Evolutionary conservation across 2,888 invertebrate genomes (phyloP).

Genomic region (Cephus pygmeus): DNA sequence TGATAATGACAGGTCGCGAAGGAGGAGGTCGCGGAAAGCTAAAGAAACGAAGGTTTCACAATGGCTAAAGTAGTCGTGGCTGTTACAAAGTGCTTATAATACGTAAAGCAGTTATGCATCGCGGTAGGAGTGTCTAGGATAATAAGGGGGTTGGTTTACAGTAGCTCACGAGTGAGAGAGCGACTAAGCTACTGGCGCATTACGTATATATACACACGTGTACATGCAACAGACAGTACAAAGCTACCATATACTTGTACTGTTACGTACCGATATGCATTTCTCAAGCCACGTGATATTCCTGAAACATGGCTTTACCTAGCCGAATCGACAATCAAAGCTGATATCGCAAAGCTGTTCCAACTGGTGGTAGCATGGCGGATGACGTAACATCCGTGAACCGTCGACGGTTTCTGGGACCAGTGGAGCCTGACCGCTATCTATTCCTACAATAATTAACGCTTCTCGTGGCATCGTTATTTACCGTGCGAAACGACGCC

Average conservation of each 20-base stretch:
- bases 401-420: not conserved
- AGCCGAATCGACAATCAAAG: not conserved
- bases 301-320: not conserved
- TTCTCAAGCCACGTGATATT: not conserved
- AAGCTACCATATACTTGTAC: not conserved
- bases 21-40: slow-evolving; percentile 52
- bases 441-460: not conserved
- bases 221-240: not conserved
- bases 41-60: slow-evolving; percentile 12
- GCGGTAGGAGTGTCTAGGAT: slow-evolving; percentile 49
- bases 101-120: slow-evolving; percentile 42
- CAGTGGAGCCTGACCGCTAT: not conserved
- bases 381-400: not conserved
- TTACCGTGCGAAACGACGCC: not conserved
- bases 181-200: not conserved
- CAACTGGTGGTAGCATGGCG: not conserved
- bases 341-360: not conserved
- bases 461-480: not conserved
- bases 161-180: slow-evolving; percentile 14
- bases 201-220: not conserved
- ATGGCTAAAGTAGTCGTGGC: not conserved
- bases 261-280: not conserved
- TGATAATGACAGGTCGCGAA: slow-evolving; percentile 18
- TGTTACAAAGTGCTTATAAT: slow-evolving; percentile 32
- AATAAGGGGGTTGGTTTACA: slow-evolving; percentile 48